Evolutionary conservation across 1,140 invertebrate species (phyloP).

Genomic region (Zaprionus taronus): DNA sequence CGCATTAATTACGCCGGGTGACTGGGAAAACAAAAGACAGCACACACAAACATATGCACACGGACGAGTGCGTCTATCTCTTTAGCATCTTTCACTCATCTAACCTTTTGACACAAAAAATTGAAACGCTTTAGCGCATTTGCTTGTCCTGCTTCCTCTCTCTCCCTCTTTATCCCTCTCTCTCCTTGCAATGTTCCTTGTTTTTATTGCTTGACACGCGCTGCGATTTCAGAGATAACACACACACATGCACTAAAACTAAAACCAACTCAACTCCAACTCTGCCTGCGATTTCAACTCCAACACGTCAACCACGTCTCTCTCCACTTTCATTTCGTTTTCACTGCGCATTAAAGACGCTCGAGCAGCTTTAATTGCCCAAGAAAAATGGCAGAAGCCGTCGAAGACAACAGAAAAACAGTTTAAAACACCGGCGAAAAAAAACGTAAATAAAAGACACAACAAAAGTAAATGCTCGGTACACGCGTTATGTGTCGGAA

Average conservation of each 20-base stretch:
- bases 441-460: slow-evolving; percentile 21
- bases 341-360: slow-evolving; percentile 79
- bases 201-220: slow-evolving; percentile 62
- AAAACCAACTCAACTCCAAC: slow-evolving; percentile 40
- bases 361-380: slow-evolving; percentile 79
- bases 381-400: slow-evolving; percentile 57
- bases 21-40: slow-evolving; percentile 43
- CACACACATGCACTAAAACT: slow-evolving; percentile 38
- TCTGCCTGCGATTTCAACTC: slow-evolving; percentile 23
- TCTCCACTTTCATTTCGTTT: slow-evolving; percentile 76
- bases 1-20: slow-evolving; percentile 37
- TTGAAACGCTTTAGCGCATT: slow-evolving; percentile 76
- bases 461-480: slow-evolving; percentile 23
- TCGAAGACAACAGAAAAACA: slow-evolving; percentile 21
- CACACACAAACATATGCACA: slow-evolving; percentile 19
- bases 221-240: slow-evolving; percentile 62
- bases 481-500: slow-evolving; percentile 26
- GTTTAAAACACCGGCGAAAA: slow-evolving; percentile 45
- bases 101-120: slow-evolving; percentile 80
- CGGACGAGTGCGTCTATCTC: slow-evolving; percentile 35
- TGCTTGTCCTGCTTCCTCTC: slow-evolving; percentile 34
- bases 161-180: slow-evolving; percentile 4
- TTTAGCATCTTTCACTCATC: slow-evolving; percentile 64
- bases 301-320: slow-evolving; percentile 47
- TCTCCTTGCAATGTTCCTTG: slow-evolving; percentile 22